phyloP scores from a whole-genome alignment of 2,888 invertebrate species.

The Quadriops clusia region DNA sequence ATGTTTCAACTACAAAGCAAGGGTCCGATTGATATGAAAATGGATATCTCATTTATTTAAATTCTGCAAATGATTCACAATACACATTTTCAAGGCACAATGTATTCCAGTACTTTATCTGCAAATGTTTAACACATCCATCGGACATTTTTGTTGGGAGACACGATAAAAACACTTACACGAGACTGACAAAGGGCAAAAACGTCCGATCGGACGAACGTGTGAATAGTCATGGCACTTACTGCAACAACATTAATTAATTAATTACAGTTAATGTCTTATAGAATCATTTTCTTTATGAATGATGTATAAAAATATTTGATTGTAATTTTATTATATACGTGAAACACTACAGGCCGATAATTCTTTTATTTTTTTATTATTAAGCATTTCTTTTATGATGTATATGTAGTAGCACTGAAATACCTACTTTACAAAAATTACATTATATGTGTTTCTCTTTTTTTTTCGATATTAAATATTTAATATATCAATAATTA shows the following conservation, averaged over 20 bases:
- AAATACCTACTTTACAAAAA: too few relatives aligned
- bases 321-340: slow-evolving; percentile 19
- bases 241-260: slow-evolving; percentile 18
- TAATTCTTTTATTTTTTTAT: too few relatives aligned
- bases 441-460: too few relatives aligned
- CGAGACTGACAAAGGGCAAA: too few relatives aligned
- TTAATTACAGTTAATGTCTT: slow-evolving; percentile 13
- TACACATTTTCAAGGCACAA: slow-evolving; percentile 34
- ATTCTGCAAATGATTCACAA: slow-evolving; percentile 26
- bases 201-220: too few relatives aligned
- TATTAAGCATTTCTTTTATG: too few relatives aligned
- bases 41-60: slow-evolving; percentile 12
- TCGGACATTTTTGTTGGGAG: too few relatives aligned
- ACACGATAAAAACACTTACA: too few relatives aligned
- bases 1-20: too few relatives aligned
- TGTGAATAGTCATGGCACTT: slow-evolving; percentile 24
- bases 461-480: too few relatives aligned
- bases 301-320: slow-evolving; percentile 26
- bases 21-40: slow-evolving; percentile 29
- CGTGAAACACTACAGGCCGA: slow-evolving; percentile 8
- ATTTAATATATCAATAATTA: too few relatives aligned
- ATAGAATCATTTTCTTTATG: slow-evolving; percentile 10
- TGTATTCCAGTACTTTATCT: slow-evolving; percentile 34
- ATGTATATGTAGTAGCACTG: slow-evolving; percentile 21
- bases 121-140: slow-evolving; percentile 13